phyloP scores from a whole-genome alignment of 2,888 invertebrate genomes.

The Fragum sueziense region DNA sequence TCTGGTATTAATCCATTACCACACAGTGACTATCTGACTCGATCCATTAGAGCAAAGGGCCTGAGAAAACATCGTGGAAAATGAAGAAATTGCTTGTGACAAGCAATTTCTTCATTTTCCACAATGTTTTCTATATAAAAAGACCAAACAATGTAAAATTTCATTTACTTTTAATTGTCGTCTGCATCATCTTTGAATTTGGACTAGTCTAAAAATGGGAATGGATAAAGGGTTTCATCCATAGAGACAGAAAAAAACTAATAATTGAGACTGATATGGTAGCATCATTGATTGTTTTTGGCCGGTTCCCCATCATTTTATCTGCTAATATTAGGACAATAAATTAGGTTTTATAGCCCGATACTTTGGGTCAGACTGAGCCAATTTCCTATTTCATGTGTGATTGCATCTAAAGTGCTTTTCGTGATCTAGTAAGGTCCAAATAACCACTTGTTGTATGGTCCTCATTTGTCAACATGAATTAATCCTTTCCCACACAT shows the following conservation, averaged over 20 bases:
- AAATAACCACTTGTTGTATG: neutral
- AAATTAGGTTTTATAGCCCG: neutral
- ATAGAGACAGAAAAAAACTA: neutral
- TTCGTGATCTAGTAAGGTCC: neutral
- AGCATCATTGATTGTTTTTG: constrained; percentile 3
- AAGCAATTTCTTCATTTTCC: neutral
- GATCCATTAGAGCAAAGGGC: no score
- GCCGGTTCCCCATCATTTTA: neutral
- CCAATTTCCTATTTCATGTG: neutral
- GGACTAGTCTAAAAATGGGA: no score
- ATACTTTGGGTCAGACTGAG: neutral
- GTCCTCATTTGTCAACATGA: neutral
- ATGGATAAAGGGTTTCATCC: neutral
- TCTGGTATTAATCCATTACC: no score
- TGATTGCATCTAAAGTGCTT: neutral
- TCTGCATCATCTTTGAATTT: no score
- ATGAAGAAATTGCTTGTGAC: neutral
- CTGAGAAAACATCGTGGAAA: no score
- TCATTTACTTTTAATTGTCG: no score
- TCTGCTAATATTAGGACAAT: neutral
- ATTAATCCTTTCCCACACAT: neutral
- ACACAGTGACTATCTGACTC: no score
- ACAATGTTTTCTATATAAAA: no score
- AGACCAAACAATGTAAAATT: no score
- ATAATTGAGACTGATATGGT: neutral